Evolutionary conservation across 2,797 vertebrate species (phyloP).

Genomic region (Taenioides sp.): DNA sequence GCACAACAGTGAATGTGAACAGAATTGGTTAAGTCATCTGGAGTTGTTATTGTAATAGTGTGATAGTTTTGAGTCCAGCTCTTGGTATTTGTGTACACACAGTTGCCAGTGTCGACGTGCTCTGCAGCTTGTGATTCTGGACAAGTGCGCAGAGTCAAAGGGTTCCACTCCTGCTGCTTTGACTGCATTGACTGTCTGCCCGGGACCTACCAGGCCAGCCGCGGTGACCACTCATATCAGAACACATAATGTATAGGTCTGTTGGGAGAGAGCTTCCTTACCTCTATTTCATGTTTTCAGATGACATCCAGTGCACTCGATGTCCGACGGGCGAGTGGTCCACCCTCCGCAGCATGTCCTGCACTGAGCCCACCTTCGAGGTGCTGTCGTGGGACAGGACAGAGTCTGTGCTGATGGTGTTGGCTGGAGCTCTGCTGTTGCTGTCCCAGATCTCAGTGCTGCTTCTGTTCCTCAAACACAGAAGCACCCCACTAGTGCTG

Average conservation of each 20-base stretch:
- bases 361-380: slow-evolving; percentile 70
- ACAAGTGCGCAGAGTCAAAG: slow-evolving; percentile 84
- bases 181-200: slow-evolving; percentile 85
- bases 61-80: neutral
- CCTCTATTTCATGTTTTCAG: too few relatives aligned
- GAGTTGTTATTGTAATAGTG: neutral
- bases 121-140: slow-evolving; percentile 79
- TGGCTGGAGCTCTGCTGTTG: slow-evolving; percentile 50
- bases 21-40: neutral
- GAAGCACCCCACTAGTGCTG: slow-evolving; percentile 73
- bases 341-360: slow-evolving; percentile 49
- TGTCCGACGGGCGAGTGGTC: slow-evolving; percentile 85
- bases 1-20: neutral
- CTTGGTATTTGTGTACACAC: neutral
- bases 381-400: slow-evolving; percentile 77
- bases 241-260: neutral
- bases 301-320: slow-evolving; percentile 71
- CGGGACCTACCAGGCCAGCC: slow-evolving; percentile 77
- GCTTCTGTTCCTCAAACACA: slow-evolving; percentile 71
- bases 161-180: slow-evolving; percentile 91
- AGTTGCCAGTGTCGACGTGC: slow-evolving; percentile 85
- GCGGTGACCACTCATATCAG: slow-evolving; percentile 68
- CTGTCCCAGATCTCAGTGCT: slow-evolving; percentile 55
- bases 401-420: slow-evolving; percentile 59
- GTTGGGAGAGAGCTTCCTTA: too few relatives aligned